Conservation (phyloP, 2,888 invertebrate genomes). For the Watsonalla binaria region DNA sequence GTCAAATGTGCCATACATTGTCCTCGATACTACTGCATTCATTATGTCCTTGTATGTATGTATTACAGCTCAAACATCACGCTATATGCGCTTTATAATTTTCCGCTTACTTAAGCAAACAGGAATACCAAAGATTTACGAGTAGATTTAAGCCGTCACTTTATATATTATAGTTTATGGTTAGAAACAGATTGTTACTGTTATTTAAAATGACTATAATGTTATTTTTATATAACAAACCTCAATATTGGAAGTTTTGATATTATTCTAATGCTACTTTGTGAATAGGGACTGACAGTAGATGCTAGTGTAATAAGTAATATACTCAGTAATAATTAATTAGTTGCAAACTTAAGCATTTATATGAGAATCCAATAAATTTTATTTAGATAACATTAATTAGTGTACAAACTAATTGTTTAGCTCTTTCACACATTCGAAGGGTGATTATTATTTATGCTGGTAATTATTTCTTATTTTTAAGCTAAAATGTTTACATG, state of each 20-base stretch:
- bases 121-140: constrained; percentile 72
- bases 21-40: constrained; percentile 20
- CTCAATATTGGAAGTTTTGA: constrained; percentile 58
- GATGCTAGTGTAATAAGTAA: constrained; percentile 50
- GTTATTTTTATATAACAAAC: constrained; percentile 70
- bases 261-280: constrained; percentile 58
- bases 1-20: constrained; percentile 25
- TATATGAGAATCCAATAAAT: constrained; percentile 22
- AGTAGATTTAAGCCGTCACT: constrained; percentile 65
- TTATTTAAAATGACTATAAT: constrained; percentile 46
- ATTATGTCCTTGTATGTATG: constrained; percentile 6
- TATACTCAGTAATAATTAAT: constrained; percentile 39
- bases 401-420: constrained; percentile 21
- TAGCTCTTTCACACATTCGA: constrained; percentile 19
- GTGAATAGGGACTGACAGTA: constrained; percentile 68
- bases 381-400: constrained; percentile 24
- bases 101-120: constrained; percentile 51
- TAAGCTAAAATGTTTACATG: constrained; percentile 15
- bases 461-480: constrained; percentile 4
- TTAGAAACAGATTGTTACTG: constrained; percentile 78
- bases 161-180: constrained; percentile 47
- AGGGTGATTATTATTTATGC: constrained; percentile 8
- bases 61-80: constrained; percentile 40
- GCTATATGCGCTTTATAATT: constrained; percentile 45
- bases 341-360: constrained; percentile 47